Base-by-base conservation (phyloP, 2,888 invertebrate genomes). In the Netelia fuscicornis region DNA sequence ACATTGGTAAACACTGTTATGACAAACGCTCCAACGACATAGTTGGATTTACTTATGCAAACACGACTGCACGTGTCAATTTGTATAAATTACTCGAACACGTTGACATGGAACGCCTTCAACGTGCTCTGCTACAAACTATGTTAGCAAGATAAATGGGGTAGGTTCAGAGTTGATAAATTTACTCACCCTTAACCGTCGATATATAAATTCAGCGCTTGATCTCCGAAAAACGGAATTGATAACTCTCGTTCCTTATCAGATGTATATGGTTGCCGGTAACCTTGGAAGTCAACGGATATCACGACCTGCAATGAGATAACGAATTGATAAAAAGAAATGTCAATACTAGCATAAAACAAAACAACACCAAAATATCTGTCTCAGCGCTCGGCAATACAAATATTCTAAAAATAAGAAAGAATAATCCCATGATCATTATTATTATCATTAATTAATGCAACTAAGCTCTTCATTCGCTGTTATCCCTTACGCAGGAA, bases 291-390 rank as follows among this genome's bases (percentile, higher is more conserved):
- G 48, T 0, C 13, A 48, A 48, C 48, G 13, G 48, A 48, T 48
- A 13, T 10, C 48, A 10, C 11, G 48, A 13, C 48, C 48, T 48
- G 48, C 3, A 62, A 62, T 23, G 6, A 17, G 17, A 8, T 71
- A 44, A 52, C 2, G 23, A 23, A 25, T 62, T 62, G 30, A 62
- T 25, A 17, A 62, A 62, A 62, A 60, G 17, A 44, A 44, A 71
- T 71, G 54, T 42, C 56, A 30, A 17, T 11, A 58, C 23, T n/a
- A n/a, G 17, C 56, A n/a, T 2, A 25, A 56, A 71, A 56, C 71
- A 71, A 58, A 37, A 30, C 13, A 64, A 37, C n/a, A n/a, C 17
- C 62, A 8, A 37, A 20, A 64, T 37, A 60, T 60, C 11, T 48
- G 3, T 48, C 25, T 65, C 65, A 65, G 25, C 44, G 17, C 2